phyloP scores from a whole-genome alignment of 2,113 vertebrate genomes.

The Corvus cornix region DNA sequence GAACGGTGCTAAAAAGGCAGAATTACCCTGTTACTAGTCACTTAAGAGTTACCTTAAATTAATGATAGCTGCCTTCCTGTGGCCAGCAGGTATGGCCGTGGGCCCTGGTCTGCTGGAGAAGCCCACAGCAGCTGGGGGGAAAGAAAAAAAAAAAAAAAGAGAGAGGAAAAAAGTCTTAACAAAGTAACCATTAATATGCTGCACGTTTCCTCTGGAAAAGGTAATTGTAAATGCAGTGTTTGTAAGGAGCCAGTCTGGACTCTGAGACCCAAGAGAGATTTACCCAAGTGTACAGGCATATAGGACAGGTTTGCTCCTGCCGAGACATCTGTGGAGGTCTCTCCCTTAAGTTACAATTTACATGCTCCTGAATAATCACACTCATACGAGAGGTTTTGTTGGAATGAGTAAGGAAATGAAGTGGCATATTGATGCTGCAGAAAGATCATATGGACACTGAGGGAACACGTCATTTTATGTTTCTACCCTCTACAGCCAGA shows the following conservation, averaged over 20 bases:
- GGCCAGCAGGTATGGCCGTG: not conserved
- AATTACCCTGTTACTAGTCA: not conserved
- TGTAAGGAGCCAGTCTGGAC: not conserved
- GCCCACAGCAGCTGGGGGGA: not conserved
- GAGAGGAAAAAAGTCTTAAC: not conserved
- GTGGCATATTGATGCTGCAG: not conserved
- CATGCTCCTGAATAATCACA: not conserved
- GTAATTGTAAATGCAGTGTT: not conserved
- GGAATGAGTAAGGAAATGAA: not conserved
- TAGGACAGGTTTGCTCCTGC: not conserved
- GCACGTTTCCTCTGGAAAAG: not conserved
- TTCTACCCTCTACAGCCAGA: not conserved
- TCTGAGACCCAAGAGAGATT: not conserved
- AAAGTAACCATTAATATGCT: not conserved
- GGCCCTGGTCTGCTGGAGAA: not conserved
- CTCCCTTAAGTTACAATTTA: not conserved
- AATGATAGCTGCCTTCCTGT: not conserved
- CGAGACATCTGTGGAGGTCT: not conserved
- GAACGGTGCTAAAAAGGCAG: not conserved
- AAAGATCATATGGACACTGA: not conserved
- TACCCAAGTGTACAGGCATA: not conserved
- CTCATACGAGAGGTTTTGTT: rapidly evolving
- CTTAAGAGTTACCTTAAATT: not conserved
- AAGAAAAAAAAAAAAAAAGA: not conserved
- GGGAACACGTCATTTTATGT: not conserved